These are phyloP conservation scores for Ochropleura leucogaster DNA, from an alignment of 2,888 invertebrate species.

Conservation along the genomic window DNA sequence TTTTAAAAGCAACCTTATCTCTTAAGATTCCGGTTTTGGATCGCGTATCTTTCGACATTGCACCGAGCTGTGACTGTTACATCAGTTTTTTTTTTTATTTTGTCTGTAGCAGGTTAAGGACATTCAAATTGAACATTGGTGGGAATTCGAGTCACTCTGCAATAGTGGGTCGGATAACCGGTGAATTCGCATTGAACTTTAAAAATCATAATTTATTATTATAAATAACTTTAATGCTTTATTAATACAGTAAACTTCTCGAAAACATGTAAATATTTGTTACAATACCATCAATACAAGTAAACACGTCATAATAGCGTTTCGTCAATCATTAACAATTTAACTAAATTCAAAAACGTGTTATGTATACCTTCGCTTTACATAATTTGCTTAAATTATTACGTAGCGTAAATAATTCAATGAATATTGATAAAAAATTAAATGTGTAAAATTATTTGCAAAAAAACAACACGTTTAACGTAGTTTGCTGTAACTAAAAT, in stretches of 20 bases:
- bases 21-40: slow-evolving; percentile 51
- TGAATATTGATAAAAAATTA: slow-evolving; percentile 1
- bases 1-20: slow-evolving; percentile 10
- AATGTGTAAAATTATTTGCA: slow-evolving; percentile 4
- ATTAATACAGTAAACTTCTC: background rate
- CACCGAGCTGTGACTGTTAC: slow-evolving; percentile 34
- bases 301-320: slow-evolving; percentile 13
- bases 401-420: slow-evolving; percentile 20
- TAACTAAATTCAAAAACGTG: slow-evolving; percentile 12
- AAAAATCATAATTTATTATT: too few species aligned
- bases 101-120: slow-evolving; percentile 36
- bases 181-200: background rate
- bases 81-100: slow-evolving; percentile 35
- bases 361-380: background rate
- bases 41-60: slow-evolving; percentile 47
- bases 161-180: background rate
- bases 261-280: background rate
- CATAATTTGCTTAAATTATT: slow-evolving; percentile 34
- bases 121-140: slow-evolving; percentile 13
- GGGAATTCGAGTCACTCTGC: slow-evolving; percentile 9
- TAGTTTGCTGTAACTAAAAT: background rate
- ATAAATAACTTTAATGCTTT: background rate
- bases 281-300: background rate
- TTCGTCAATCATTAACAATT: slow-evolving; percentile 4
- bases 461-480: background rate